Percentiles rank a stretch among this genome's conserved stretches.
Conservation (phyloP, 1,140 invertebrate species). For the Bombus confusus region DNA sequence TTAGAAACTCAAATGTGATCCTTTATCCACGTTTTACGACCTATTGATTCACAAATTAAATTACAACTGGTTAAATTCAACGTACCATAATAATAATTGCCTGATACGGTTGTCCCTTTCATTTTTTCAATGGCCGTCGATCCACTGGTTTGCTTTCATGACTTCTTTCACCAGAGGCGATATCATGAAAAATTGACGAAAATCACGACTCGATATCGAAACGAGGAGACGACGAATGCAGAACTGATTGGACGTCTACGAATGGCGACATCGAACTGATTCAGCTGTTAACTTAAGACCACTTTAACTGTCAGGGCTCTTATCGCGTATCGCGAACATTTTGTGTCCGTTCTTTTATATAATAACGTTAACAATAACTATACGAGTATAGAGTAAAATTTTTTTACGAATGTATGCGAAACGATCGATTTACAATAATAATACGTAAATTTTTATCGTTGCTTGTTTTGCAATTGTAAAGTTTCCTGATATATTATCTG, state of each 20-base stretch:
- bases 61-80: no score
- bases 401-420: not conserved
- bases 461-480: not conserved
- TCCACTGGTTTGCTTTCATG: not conserved
- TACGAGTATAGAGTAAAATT: not conserved
- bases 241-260: conserved; percentile 45
- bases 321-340: conserved; percentile 58
- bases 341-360: conserved; percentile 56
- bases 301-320: conserved; percentile 64
- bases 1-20: not conserved
- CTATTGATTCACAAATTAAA: not conserved
- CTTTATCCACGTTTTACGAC: not conserved
- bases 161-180: not conserved
- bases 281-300: conserved; percentile 66
- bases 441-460: not conserved
- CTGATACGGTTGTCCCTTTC: not conserved
- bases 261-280: conserved; percentile 70
- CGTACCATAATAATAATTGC: conserved; percentile 8
- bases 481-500: not conserved
- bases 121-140: not conserved
- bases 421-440: not conserved
- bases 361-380: conserved; percentile 35
- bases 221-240: not conserved
- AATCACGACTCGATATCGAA: not conserved
- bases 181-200: not conserved